Conservation (phyloP, 2,888 invertebrate genomes). For the Drosophila nr. fundita region DNA sequence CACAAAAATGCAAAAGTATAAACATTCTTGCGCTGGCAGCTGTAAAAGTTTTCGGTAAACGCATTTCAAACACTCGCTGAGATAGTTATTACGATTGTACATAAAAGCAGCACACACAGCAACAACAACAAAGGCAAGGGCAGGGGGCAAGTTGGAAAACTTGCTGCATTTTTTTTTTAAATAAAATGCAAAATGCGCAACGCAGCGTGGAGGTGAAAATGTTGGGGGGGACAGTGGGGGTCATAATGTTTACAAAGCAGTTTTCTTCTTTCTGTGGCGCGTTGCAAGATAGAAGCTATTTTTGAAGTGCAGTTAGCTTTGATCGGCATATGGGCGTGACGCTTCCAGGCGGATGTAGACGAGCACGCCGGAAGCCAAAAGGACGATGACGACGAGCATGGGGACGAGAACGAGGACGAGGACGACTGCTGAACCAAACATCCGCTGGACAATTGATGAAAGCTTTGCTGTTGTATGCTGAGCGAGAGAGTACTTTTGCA, state of each 20-base stretch:
- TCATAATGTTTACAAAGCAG: conserved; percentile 68
- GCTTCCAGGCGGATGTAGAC: conserved; percentile 53
- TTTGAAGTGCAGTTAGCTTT: conserved; percentile 78
- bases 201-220: not conserved
- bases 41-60: conserved; percentile 77
- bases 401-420: conserved; percentile 13
- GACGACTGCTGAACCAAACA: conserved; percentile 67
- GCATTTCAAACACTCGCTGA: conserved; percentile 80
- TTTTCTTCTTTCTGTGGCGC: conserved; percentile 49
- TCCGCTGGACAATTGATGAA: conserved; percentile 80
- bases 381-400: conserved; percentile 15
- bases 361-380: conserved; percentile 62
- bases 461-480: conserved; percentile 63
- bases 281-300: conserved; percentile 66
- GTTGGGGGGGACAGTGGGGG: not conserved
- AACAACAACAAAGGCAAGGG: conserved; percentile 9
- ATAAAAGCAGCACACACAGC: conserved; percentile 46
- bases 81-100: conserved; percentile 79
- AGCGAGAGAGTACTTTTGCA: conserved; percentile 33
- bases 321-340: conserved; percentile 52
- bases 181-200: conserved; percentile 74
- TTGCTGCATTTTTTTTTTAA: conserved; percentile 64
- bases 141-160: conserved; percentile 33
- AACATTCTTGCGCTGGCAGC: conserved; percentile 71
- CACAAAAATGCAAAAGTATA: conserved; percentile 68